Evolutionary conservation across 2,797 vertebrate species (phyloP), one percentile per base, ranked within the genome.

Genomic region (Hippoglossus hippoglossus): DNA sequence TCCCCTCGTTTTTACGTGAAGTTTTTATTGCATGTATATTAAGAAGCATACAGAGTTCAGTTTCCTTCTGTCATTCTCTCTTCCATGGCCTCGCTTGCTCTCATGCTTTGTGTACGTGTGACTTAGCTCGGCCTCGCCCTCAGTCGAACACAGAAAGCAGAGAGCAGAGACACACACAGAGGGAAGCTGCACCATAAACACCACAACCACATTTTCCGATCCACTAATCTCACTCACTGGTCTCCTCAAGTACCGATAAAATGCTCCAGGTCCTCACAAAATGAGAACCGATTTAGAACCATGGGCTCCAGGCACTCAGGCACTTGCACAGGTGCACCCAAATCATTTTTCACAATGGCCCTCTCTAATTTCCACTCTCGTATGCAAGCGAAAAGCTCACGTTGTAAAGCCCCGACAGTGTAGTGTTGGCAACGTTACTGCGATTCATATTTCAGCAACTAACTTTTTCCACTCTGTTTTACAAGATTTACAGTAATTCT

Each of bases 191-290:
- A 36, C 4, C 28, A 12, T 21, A 21, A 57, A 22, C 55, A 36
- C 28, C 55, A 12, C 11, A 57, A 36, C 55, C 6, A 13, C 31
- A 36, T 57, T 57, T 21, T 57, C 55, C 12, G 9, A 57, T 36
- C 28, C 55, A 57, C 55, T 39, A 57, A 36, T 55, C 55, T 21
- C 31, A 36, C 55, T 36, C 11, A 36, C 28, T 22, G 28, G 19
- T 36, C 55, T 36, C n/a, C n/a, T 57, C 19, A 21, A 15, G n/a
- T 12, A 13, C 53, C 8, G 18, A 28, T 31, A 55, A 53, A 19
- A 55, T n/a, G 53, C 53, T 55, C 53, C 26, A 55, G 53, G 53
- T 55, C 26, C 9, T 55, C n/a, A 11, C 16, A 55, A 55, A 55
- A 55, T 55, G 53, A 55, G 53, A 10, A 31, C 19, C 28, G 19